Evolutionary conservation across 2,113 vertebrate species (phyloP).

Genomic region (Amphilophus citrinellus): DNA sequence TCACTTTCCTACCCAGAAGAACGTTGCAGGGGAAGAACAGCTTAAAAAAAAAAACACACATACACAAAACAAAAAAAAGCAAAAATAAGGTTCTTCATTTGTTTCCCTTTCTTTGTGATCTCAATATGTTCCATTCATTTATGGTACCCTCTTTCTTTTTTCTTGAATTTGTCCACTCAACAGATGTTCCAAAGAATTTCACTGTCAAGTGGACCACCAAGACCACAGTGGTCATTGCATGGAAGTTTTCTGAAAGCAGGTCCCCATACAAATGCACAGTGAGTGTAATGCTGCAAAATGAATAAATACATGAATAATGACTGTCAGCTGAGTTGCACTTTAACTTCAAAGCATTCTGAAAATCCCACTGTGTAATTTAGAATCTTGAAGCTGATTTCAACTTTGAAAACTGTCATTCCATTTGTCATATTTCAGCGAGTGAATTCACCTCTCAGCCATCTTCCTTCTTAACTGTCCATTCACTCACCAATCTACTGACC

Average conservation of each 20-base stretch:
- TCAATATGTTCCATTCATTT: background rate
- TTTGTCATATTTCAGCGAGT: background rate
- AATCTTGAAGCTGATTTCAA: background rate
- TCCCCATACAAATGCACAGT: conserved; percentile 91
- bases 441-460: background rate
- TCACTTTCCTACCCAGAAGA: conserved; percentile 72
- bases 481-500: background rate
- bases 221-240: conserved; percentile 92
- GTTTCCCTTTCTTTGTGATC: conserved; percentile 22
- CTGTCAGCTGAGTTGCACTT: background rate
- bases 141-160: conserved; percentile 16
- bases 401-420: background rate
- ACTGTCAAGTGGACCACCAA: conserved; percentile 97
- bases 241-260: conserved; percentile 93
- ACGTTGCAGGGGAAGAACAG: conserved; percentile 57
- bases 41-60: background rate
- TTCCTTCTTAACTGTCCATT: background rate
- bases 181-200: conserved; percentile 99
- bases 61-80: background rate
- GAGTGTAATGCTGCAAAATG: conserved; percentile 30
- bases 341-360: background rate
- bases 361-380: background rate
- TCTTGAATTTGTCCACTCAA: conserved; percentile 37
- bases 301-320: background rate
- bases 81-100: conserved; percentile 22